phyloP scores from a whole-genome alignment of 2,797 vertebrate genomes.

The Siniperca obscura region DNA sequence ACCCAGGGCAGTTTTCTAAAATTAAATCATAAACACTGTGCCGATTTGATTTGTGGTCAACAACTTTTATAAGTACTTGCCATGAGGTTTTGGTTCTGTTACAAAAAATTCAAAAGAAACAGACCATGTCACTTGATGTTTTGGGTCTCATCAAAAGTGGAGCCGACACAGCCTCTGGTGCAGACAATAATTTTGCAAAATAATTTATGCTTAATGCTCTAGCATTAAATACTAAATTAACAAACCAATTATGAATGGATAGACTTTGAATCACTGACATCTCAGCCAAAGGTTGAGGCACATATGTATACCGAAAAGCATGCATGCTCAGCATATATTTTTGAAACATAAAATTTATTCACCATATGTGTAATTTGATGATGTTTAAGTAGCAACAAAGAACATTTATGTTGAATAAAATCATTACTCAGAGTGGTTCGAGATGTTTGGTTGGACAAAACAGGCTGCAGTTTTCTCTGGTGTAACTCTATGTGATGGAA shows the following conservation, averaged over 20 bases:
- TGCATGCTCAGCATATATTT: neutral
- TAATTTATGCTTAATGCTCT: neutral
- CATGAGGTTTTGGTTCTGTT: conserved; percentile 33
- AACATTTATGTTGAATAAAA: neutral
- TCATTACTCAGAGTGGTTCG: conserved; percentile 26
- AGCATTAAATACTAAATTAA: neutral
- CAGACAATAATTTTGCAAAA: conserved; percentile 2
- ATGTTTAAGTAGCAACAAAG: neutral
- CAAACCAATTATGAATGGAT: neutral
- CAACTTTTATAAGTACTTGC: conserved; percentile 36
- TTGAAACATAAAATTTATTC: neutral
- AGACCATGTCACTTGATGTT: conserved; percentile 12
- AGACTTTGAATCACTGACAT: neutral
- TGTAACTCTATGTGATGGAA: conserved; percentile 69
- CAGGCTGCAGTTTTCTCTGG: conserved; percentile 51
- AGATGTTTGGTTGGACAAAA: conserved; percentile 30
- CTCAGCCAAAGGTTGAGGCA: neutral
- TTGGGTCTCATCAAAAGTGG: conserved; percentile 16
- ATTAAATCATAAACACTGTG: conserved; percentile 68
- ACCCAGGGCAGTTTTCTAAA: conserved; percentile 61
- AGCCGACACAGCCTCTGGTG: conserved; percentile 18
- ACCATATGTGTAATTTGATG: neutral
- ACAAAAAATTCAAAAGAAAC: conserved; percentile 34
- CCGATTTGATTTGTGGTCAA: conserved; percentile 37
- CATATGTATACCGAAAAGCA: conserved; percentile 2